phyloP scores from a whole-genome alignment of 2,113 vertebrate genomes.

The Pseudopipra pipra region DNA sequence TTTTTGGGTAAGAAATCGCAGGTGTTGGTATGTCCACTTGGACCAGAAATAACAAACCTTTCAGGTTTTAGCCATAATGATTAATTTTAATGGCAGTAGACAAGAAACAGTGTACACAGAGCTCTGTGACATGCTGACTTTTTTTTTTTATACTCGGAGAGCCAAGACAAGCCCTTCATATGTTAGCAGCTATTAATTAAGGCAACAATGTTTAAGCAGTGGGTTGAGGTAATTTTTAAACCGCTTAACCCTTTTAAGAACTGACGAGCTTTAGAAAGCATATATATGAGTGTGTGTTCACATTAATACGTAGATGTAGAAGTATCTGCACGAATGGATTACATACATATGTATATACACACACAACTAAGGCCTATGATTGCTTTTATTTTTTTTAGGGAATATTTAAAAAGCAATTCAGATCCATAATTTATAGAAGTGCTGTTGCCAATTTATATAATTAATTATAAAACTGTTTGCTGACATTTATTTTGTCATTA shows the following conservation, averaged over 20 bases:
- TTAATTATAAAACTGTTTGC: not conserved
- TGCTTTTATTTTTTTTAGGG: not conserved
- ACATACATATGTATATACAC: not conserved
- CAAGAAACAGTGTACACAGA: slow-evolving; percentile 18
- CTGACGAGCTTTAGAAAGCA: not conserved
- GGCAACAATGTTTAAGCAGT: slow-evolving; percentile 52
- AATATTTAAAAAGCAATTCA: not conserved
- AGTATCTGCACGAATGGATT: not conserved
- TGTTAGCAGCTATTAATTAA: slow-evolving; percentile 68
- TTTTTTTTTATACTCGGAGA: not conserved
- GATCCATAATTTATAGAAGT: not conserved
- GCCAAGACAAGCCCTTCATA: slow-evolving; percentile 44
- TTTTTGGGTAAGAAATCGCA: not conserved
- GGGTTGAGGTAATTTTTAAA: slow-evolving; percentile 62
- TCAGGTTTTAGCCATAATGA: not conserved
- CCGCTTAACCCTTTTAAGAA: slow-evolving; percentile 41
- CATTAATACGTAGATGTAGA: not conserved
- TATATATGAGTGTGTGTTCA: not conserved
- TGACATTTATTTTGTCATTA: slow-evolving; percentile 8
- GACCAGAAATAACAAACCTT: not conserved
- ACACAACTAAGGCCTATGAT: not conserved
- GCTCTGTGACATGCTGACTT: slow-evolving; percentile 45
- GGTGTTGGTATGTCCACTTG: not conserved
- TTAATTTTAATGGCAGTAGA: slow-evolving; percentile 47
- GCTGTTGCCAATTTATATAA: not conserved